These are phyloP conservation scores for Accipiter virgatus DNA, from an alignment of 2,113 vertebrate species.

Conservation along the genomic window DNA sequence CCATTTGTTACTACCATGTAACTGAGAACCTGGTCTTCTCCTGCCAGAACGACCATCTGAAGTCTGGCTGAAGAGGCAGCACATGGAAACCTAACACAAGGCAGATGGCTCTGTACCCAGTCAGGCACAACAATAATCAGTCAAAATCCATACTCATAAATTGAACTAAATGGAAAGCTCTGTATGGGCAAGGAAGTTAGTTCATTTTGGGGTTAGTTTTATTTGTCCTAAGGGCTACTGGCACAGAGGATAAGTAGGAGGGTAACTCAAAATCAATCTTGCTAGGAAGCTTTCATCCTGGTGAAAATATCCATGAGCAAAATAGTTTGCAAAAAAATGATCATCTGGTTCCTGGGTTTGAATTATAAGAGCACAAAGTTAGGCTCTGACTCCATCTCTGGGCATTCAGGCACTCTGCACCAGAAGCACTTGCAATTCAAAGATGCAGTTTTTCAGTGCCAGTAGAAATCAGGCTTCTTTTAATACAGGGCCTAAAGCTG, in stretches of 20 bases:
- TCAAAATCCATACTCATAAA: background rate
- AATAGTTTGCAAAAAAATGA: background rate
- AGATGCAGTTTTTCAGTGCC: background rate
- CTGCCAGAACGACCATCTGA: background rate
- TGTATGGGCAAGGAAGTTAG: background rate
- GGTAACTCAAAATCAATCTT: background rate
- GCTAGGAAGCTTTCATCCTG: background rate
- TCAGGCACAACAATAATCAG: background rate
- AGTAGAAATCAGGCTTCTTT: background rate
- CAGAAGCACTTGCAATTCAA: background rate
- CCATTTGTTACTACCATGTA: background rate
- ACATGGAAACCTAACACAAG: background rate
- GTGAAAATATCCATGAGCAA: background rate
- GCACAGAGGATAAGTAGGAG: background rate
- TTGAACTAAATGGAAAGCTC: background rate
- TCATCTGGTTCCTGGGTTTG: background rate
- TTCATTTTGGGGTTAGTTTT: background rate
- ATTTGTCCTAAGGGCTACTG: background rate
- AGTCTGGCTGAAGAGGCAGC: background rate
- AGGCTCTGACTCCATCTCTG: conserved; percentile 13
- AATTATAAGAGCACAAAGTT: background rate
- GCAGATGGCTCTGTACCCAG: background rate
- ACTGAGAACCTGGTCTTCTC: background rate
- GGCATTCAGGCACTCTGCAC: background rate
- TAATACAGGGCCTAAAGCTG: background rate